Base-by-base conservation (phyloP, 1,140 invertebrate genomes). In the Pseudomyrmex cubaensis region DNA sequence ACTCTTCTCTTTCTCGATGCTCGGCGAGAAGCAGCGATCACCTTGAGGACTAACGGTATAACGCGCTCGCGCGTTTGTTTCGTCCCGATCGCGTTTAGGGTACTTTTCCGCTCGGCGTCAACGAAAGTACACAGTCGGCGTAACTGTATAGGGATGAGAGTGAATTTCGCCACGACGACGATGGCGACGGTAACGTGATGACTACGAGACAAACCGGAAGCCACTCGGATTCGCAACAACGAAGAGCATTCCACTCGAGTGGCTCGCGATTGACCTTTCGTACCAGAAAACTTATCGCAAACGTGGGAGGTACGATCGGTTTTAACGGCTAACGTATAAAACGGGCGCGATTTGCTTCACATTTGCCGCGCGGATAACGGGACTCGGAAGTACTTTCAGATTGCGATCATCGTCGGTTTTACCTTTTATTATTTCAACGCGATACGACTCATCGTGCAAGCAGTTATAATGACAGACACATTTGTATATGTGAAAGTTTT, bases 41-140 rank as follows among this genome's bases (percentile, higher is more conserved):
- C 64, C 86, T 82, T 70, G 72, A 56, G 66, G 63, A 67, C 46
- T 93, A 93, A 92, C 92, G 91, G 92, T 92, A 92, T 17, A 56
- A 59, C 67, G 86, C 82, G 62, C 77, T 63, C 67, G 82, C 62
- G 62, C 64, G 54, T 77, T 88, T 86, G 83, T 88, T 90, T 92
- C 83, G 85, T 87, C 85, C 78, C 78, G 90, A 86, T 90, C 87
- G 85, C 84, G 87, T 90, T 90, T 90, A 90, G 84, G 87, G 84
- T 90, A 91, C 84, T 91, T 91, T 90, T 91, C 87, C 84, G 80
- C 74, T 86, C 85, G 84, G 15, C 77, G 76, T 74, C 76, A 88
- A 86, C 76, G 88, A 91, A 91, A 90, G 85, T 90, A 90, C 52
- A 59, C 25, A 46, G 54, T 57, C 52, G 59, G 73, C 48, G 63